Evolutionary conservation across 2,888 invertebrate species (phyloP), one percentile per base, ranked within the genome.

Genomic region (Drosophila fungiperda): DNA sequence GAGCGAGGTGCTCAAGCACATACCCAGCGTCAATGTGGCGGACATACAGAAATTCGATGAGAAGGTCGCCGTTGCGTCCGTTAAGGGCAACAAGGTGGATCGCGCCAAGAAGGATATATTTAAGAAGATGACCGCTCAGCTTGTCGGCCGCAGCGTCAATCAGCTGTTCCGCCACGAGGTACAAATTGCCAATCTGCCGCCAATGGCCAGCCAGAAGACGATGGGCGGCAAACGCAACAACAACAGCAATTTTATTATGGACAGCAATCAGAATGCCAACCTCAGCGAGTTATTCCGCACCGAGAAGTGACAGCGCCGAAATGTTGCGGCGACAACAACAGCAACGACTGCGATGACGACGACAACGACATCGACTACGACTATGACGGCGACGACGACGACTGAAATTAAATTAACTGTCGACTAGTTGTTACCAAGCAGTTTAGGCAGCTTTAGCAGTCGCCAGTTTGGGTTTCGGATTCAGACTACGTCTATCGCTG

Each of bases 21-120:
- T 98, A 86, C 98, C 98, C 4, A 97, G 96, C 78, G 96, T 97
- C 49, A 97, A 96, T 94, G 95, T 95, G 35, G 95, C 96, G 26
- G 97, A 97, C 93, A 93, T 98, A 76, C 96, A 97, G 91, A 96
- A 97, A 75, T 95, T 98, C 68, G 98, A 98, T 92, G 98, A 98
- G 90, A 96, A 97, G 91, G 95, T 98, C 29, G 94, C 95, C 1
- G 94, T 95, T 35, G 94, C 94, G 1, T 95, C 95, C 20, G 94
- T 95, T 80, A 96, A 96, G 87, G 96, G 96, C 61, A 95, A 96
- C 91, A 96, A 97, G 93, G 95, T 97, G 52, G 98, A 98, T 91
- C 98, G 98, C 92, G 96, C 96, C 84, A 98, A 97, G 92, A 97
- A 97, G 83, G 98, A 98, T 92, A 94, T 97, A 58, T 98, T 98